phyloP scores from a whole-genome alignment of 2,113 vertebrate genomes.

The Bos taurus region DNA sequence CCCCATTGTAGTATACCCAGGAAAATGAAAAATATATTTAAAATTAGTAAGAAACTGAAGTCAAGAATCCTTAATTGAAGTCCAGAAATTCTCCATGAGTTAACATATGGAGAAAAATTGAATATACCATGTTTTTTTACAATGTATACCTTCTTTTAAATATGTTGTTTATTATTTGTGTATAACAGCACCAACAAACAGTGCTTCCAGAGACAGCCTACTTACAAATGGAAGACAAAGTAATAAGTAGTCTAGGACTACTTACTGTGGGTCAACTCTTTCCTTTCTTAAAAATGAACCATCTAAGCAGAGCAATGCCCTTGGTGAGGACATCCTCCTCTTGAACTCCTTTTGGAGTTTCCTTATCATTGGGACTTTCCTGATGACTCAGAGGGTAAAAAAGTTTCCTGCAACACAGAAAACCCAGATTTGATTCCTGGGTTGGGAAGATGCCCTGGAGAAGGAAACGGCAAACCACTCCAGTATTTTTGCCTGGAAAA shows the following conservation, averaged over 20 bases:
- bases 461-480: not conserved
- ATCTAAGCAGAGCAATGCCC: not conserved
- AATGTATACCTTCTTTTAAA: not conserved
- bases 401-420: not conserved
- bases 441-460: not conserved
- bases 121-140: not conserved
- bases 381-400: not conserved
- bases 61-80: not conserved
- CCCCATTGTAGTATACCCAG: not conserved
- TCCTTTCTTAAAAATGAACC: not conserved
- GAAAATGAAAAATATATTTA: not conserved
- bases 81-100: not conserved
- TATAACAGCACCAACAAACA: not conserved
- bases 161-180: not conserved
- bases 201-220: not conserved
- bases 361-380: not conserved
- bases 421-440: not conserved
- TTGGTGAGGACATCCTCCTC: not conserved
- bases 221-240: not conserved
- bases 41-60: not conserved
- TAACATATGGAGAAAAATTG: not conserved
- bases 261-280: not conserved
- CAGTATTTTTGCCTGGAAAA: not conserved
- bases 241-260: not conserved
- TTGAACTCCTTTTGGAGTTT: not conserved